These are phyloP conservation scores for Cirrhinus mrigala DNA, from an alignment of 2,797 vertebrate species.

Conservation along the genomic window DNA sequence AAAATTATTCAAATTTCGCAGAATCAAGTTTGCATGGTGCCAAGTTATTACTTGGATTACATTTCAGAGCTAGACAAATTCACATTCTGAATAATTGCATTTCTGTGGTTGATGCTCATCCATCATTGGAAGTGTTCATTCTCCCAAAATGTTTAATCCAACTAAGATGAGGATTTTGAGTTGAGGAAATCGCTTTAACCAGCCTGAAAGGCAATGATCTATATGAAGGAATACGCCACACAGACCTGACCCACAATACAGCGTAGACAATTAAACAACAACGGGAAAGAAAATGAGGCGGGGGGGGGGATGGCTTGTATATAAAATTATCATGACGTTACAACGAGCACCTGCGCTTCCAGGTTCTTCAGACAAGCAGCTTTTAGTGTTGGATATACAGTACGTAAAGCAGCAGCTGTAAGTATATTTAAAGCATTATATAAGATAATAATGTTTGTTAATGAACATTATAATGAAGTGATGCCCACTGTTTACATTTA, in stretches of 20 bases:
- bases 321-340: not conserved
- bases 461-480: not conserved
- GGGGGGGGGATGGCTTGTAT: not conserved
- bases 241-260: slow-evolving; percentile 51
- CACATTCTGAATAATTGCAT: slow-evolving; percentile 63
- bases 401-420: not conserved
- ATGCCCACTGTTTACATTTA: too few species aligned
- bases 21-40: slow-evolving; percentile 57
- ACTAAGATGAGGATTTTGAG: slow-evolving; percentile 70
- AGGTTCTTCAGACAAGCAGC: not conserved
- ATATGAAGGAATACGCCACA: slow-evolving; percentile 54
- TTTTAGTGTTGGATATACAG: not conserved
- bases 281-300: not conserved
- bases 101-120: slow-evolving; percentile 65
- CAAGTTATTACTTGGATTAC: slow-evolving; percentile 68
- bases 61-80: slow-evolving; percentile 65
- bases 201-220: slow-evolving; percentile 64
- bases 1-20: slow-evolving; percentile 58
- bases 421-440: not conserved
- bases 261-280: slow-evolving; percentile 20
- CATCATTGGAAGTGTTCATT: slow-evolving; percentile 65
- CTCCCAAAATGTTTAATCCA: slow-evolving; percentile 73
- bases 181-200: slow-evolving; percentile 68
- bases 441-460: not conserved
- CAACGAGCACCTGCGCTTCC: not conserved